phyloP scores from a whole-genome alignment of 1,140 invertebrate genomes.

The Pseudomyrmex dendroicus region DNA sequence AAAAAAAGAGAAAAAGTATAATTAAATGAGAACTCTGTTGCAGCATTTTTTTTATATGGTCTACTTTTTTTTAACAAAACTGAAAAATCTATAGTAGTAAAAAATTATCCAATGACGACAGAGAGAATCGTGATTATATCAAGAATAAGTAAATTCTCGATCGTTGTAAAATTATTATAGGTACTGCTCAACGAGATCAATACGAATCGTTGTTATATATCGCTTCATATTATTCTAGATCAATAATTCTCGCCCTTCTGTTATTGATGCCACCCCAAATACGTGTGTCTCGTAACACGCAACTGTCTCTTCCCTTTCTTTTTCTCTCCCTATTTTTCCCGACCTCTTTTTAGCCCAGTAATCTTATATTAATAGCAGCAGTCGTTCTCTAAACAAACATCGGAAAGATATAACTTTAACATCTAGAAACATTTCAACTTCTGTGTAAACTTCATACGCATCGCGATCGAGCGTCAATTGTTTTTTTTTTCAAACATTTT shows the following conservation, averaged over 20 bases:
- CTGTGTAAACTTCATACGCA: neutral
- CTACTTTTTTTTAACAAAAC: neutral
- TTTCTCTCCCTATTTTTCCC: neutral
- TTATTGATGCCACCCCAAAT: conserved; percentile 44
- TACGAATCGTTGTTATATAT: neutral
- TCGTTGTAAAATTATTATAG: too few species aligned
- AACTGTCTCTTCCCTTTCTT: neutral
- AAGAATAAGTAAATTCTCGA: too few species aligned
- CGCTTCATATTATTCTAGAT: conserved; percentile 39
- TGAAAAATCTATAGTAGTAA: neutral
- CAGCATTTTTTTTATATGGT: neutral
- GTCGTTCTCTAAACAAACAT: neutral
- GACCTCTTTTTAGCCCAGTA: neutral
- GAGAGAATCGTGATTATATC: too few species aligned
- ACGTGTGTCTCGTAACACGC: conserved; percentile 7
- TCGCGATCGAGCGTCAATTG: neutral
- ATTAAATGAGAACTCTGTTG: neutral
- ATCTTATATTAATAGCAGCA: neutral
- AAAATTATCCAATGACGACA: too few species aligned
- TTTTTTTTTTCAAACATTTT: neutral
- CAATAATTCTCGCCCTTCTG: conserved; percentile 47
- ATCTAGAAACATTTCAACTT: neutral
- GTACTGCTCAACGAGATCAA: neutral
- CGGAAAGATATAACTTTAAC: neutral
- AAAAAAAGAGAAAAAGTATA: neutral